These are phyloP conservation scores for Planococcus citri DNA, from an alignment of 1,140 invertebrate species.

Conservation along the genomic window DNA sequence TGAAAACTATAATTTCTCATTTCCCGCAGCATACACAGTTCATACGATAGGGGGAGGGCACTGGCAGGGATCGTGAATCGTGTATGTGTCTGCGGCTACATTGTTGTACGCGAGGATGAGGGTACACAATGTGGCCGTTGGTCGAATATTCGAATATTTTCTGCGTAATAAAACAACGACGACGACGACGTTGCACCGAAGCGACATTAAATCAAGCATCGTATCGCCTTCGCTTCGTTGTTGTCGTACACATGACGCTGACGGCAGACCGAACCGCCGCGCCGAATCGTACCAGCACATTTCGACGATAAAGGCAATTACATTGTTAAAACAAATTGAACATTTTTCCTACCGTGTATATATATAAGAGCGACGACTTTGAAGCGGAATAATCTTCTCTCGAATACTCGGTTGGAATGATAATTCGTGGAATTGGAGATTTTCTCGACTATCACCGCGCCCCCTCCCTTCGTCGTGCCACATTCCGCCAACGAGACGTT, in stretches of 20 bases:
- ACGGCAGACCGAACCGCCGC: no score
- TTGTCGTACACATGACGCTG: no score
- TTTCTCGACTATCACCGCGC: background rate
- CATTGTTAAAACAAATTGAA: conserved; percentile 4
- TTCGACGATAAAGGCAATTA: background rate
- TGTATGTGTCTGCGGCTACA: no score
- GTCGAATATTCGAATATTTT: background rate
- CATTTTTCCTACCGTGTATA: background rate
- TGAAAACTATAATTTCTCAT: background rate
- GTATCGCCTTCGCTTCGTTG: background rate
- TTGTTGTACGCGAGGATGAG: no score
- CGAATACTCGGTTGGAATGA: conserved; percentile 1
- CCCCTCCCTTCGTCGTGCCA: no score
- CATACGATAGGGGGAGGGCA: no score
- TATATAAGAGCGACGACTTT: no score
- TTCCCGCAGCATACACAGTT: no score
- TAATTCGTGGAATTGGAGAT: background rate
- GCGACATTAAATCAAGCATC: conserved; percentile 2
- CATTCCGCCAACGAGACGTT: background rate
- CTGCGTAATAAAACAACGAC: background rate
- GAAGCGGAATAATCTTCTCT: conserved; percentile 6
- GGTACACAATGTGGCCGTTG: no score
- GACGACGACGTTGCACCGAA: no score
- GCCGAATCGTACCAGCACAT: background rate
- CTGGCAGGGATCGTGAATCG: no score